Evolutionary conservation across 2,797 vertebrate species (phyloP).

Genomic region (Paedocypris micromegethes): DNA sequence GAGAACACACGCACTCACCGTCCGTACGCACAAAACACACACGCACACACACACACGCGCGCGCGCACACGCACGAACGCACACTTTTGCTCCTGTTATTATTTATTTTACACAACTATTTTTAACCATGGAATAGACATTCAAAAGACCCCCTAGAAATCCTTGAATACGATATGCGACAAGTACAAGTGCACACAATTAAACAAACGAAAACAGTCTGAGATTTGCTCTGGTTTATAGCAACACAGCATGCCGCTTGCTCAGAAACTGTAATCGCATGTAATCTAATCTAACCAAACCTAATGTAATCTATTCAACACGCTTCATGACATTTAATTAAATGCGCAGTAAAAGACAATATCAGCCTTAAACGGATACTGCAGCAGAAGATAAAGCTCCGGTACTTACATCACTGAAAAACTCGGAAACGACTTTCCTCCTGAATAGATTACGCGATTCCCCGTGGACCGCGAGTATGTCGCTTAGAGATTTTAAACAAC

Average conservation of each 20-base stretch:
- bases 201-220: neutral
- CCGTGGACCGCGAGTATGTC: constrained; percentile 51
- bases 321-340: constrained; percentile 34
- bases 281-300: constrained; percentile 4
- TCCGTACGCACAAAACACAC: no score
- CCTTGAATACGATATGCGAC: no score
- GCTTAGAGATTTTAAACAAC: constrained; percentile 65
- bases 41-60: no score
- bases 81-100: no score
- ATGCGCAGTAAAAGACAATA: constrained; percentile 15
- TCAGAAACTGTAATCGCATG: neutral
- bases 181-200: neutral
- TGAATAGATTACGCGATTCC: constrained; percentile 19
- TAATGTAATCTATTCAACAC: no score
- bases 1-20: no score
- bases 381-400: constrained; percentile 20
- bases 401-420: constrained; percentile 64
- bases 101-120: no score
- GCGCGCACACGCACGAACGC: no score
- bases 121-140: no score
- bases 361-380: constrained; percentile 18
- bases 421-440: constrained; percentile 15
- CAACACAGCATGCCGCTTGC: no score
- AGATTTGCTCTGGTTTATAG: no score
- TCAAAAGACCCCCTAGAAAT: no score